Percentiles rank a stretch among this genome's conserved stretches.
phyloP scores from a whole-genome alignment of 2,113 vertebrate genomes.

The Pteronura brasiliensis region DNA sequence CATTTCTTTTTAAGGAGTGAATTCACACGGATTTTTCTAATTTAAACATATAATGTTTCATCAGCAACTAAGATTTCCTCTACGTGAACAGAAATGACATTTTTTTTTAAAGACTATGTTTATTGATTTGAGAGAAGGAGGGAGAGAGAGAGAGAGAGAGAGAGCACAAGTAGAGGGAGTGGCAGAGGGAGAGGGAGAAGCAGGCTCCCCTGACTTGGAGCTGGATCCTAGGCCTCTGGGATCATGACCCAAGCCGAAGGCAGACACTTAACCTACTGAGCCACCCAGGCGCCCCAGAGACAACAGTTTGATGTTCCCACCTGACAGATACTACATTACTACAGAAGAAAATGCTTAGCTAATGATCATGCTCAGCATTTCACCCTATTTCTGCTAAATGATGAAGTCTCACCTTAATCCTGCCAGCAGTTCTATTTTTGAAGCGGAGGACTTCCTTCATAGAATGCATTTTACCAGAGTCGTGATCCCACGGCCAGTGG shows the following conservation, averaged over 20 bases:
- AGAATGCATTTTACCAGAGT: not conserved
- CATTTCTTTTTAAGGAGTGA: not conserved
- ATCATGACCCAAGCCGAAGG: not conserved
- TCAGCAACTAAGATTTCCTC: not conserved
- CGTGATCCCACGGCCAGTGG: rapidly evolving
- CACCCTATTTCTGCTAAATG: not conserved
- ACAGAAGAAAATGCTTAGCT: not conserved
- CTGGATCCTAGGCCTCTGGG: too few species aligned
- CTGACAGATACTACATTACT: not conserved
- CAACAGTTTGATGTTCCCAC: not conserved
- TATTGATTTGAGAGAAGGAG: not conserved
- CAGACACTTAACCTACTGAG: not conserved
- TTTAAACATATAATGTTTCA: not conserved
- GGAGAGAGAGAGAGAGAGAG: too few species aligned
- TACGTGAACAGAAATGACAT: not conserved
- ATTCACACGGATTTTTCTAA: not conserved
- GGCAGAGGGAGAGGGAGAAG: not conserved
- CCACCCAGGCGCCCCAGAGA: not conserved
- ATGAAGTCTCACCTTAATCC: not conserved
- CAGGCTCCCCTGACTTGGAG: not conserved
- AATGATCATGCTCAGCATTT: not conserved
- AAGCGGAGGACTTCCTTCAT: not conserved
- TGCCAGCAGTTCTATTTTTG: not conserved
- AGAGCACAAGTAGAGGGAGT: not conserved
- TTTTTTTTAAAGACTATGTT: not conserved